These are phyloP conservation scores for Cryptomyrus ogoouensis DNA, from an alignment of 2,113 vertebrate species.

Conservation along the genomic window DNA sequence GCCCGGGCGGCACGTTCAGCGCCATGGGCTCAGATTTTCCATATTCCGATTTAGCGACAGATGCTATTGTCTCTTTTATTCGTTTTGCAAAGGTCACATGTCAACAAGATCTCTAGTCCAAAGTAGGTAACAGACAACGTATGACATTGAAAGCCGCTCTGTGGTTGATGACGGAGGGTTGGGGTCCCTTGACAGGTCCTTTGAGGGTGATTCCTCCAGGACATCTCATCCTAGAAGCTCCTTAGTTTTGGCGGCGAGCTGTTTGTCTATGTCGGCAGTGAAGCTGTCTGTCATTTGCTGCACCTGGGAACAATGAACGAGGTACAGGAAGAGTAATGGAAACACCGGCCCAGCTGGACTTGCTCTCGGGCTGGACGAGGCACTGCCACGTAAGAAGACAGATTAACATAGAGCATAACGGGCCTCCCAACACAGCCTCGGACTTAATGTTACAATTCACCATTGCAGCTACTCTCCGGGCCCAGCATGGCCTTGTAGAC, in stretches of 20 bases:
- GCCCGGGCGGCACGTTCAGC: slow-evolving; percentile 36
- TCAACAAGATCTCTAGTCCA: neutral
- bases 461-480: neutral
- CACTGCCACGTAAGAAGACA: neutral
- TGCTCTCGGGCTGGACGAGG: neutral
- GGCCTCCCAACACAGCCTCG: neutral
- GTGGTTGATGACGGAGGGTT: neutral
- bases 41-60: slow-evolving; percentile 9
- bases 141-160: neutral
- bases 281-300: slow-evolving; percentile 81
- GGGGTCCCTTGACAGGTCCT: neutral
- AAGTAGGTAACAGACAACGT: neutral
- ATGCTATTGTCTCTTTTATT: slow-evolving; percentile 16
- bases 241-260: slow-evolving; percentile 81
- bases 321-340: neutral
- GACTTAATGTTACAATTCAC: neutral
- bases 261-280: slow-evolving; percentile 74
- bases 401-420: neutral
- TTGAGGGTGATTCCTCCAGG: neutral
- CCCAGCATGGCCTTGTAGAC: neutral
- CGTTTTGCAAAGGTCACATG: neutral
- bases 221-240: slow-evolving; percentile 71
- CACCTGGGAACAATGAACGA: slow-evolving; percentile 60
- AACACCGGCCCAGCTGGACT: neutral
- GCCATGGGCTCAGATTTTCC: neutral